phyloP scores from a whole-genome alignment of 2,797 vertebrate genomes.

The Denticeps clupeoides region DNA sequence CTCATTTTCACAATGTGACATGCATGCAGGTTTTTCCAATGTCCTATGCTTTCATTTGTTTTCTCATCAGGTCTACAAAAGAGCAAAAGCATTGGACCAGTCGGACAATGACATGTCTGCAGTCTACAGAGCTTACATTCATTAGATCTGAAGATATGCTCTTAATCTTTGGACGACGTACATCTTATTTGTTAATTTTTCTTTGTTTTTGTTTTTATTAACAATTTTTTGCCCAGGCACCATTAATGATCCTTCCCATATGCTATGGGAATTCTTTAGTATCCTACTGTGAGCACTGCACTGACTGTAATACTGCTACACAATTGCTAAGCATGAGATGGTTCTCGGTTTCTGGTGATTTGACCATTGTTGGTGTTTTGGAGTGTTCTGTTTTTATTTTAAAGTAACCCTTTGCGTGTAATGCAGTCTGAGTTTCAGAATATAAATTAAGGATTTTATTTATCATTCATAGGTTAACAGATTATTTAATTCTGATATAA shows the following conservation, averaged over 20 bases:
- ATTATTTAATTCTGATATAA: slow-evolving; percentile 23
- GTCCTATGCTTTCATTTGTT: not conserved
- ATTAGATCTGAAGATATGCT: slow-evolving; percentile 65
- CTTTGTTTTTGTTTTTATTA: slow-evolving; percentile 34
- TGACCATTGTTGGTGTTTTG: not conserved
- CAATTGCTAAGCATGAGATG: slow-evolving; percentile 22
- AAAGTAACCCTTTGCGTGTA: slow-evolving; percentile 6
- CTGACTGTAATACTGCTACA: slow-evolving; percentile 37
- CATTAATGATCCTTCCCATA: slow-evolving; percentile 40
- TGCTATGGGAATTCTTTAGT: slow-evolving; percentile 30
- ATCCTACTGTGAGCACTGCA: slow-evolving; percentile 45
- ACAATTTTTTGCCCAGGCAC: slow-evolving; percentile 32
- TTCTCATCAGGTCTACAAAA: slow-evolving; percentile 82
- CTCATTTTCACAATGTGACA: no score
- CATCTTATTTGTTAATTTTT: slow-evolving; percentile 24
- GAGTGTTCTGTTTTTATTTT: not conserved
- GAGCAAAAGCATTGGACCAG: slow-evolving; percentile 98
- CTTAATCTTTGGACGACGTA: slow-evolving; percentile 70
- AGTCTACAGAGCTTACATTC: slow-evolving; percentile 97
- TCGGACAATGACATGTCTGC: slow-evolving; percentile 98
- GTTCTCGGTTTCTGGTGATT: slow-evolving; percentile 15
- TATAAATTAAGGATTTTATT: slow-evolving; percentile 23
- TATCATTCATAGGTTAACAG: slow-evolving; percentile 23
- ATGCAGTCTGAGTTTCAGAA: slow-evolving; percentile 8
- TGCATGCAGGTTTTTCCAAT: not conserved